These are phyloP conservation scores for Myotis vivesi DNA, from an alignment of 2,797 vertebrate genomes.

Conservation along the genomic window DNA sequence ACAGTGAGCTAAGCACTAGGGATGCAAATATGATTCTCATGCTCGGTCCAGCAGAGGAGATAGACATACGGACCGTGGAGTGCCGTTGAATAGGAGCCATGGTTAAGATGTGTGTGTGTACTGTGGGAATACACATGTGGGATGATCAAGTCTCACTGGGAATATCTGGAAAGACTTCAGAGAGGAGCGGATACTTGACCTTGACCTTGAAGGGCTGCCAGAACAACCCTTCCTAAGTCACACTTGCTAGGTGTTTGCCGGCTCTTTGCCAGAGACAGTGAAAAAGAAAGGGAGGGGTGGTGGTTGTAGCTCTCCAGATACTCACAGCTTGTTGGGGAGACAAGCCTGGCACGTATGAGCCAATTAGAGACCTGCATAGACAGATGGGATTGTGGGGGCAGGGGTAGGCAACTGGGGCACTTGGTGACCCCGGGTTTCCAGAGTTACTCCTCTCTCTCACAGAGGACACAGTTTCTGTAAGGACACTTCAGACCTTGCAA, in stretches of 20 bases:
- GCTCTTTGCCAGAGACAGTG: neutral
- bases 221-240: neutral
- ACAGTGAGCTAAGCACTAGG: neutral
- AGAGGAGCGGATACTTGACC: neutral
- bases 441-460: neutral
- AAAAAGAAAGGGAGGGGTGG: neutral
- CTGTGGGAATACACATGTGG: neutral
- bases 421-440: neutral
- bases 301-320: constrained; percentile 5
- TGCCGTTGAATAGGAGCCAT: neutral
- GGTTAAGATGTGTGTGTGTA: neutral
- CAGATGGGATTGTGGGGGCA: constrained; percentile 36
- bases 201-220: neutral
- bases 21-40: neutral
- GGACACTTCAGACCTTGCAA: neutral
- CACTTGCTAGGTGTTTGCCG: neutral
- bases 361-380: neutral
- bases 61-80: neutral
- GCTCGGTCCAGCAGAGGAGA: neutral
- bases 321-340: constrained; percentile 25
- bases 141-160: neutral
- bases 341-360: neutral
- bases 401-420: neutral
- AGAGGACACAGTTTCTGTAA: neutral
- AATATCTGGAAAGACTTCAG: neutral